A percentile compares a stretch with the other conserved stretches of the same genome.
Conservation (phyloP, 1,140 invertebrate genomes). For the Drosophila nasuta region DNA sequence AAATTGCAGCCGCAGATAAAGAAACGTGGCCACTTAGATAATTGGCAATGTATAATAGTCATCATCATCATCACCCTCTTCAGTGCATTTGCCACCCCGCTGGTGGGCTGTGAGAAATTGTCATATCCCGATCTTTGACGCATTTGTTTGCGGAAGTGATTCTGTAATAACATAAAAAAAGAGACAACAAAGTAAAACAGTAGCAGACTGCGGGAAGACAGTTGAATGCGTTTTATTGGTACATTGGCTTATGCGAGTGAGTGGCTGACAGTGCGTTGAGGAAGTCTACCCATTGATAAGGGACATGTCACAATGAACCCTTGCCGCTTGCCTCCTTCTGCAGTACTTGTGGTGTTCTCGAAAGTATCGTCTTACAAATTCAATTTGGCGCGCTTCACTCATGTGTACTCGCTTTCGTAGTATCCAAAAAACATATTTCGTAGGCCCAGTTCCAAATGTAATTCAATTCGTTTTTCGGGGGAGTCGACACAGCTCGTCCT, state of each 20-base stretch:
- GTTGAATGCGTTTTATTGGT: conserved; percentile 50
- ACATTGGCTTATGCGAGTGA: conserved; percentile 49
- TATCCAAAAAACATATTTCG: conserved; percentile 64
- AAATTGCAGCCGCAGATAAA: conserved; percentile 48
- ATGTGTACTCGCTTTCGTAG: conserved; percentile 65
- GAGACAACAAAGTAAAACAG: conserved; percentile 36
- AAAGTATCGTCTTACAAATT: conserved; percentile 79
- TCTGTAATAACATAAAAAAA: conserved; percentile 48
- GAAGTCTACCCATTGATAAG: conserved; percentile 49
- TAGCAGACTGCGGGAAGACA: conserved; percentile 30
- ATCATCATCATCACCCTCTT: neutral
- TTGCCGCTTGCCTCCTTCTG: conserved; percentile 18
- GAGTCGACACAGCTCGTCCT: conserved; percentile 35
- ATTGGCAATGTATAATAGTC: conserved; percentile 49
- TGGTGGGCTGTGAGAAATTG: conserved; percentile 52
- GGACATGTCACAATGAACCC: conserved; percentile 36
- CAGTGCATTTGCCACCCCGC: neutral
- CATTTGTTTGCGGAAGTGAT: conserved; percentile 71
- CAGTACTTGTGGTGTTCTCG: conserved; percentile 19
- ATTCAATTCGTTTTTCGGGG: conserved; percentile 68
- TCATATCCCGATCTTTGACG: conserved; percentile 31
- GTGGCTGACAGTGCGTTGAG: conserved; percentile 33
- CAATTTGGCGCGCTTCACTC: conserved; percentile 82
- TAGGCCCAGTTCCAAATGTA: conserved; percentile 68
- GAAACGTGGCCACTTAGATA: conserved; percentile 58